A percentile compares a stretch with the other conserved stretches of the same genome.
phyloP scores from a whole-genome alignment of 2,113 vertebrate genomes.

The Pholis gunnellus region DNA sequence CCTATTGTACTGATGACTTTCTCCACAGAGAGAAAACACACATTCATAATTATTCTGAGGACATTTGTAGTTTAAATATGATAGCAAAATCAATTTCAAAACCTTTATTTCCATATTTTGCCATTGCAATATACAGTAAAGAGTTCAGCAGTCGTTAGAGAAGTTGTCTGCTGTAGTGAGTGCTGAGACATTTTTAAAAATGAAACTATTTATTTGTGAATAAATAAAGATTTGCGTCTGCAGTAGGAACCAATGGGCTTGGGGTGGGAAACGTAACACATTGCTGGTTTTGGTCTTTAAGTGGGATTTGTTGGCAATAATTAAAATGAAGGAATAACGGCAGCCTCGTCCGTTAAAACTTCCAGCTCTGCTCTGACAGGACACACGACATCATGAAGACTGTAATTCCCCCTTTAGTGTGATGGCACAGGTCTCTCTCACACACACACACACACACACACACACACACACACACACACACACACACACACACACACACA shows the following conservation, averaged over 20 bases:
- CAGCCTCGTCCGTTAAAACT: not conserved
- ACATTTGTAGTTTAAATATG: not conserved
- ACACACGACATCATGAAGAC: not conserved
- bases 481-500: no score
- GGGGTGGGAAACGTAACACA: not conserved
- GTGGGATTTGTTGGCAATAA: not conserved
- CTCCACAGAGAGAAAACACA: not conserved
- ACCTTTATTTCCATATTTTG: not conserved
- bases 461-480: no score
- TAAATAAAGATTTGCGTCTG: not conserved
- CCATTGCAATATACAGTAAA: not conserved
- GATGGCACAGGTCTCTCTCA: constrained; percentile 59
- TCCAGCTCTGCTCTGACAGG: not conserved
- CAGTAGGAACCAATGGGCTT: not conserved
- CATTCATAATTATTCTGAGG: not conserved
- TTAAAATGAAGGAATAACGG: not conserved
- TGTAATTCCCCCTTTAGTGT: no score
- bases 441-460: no score
- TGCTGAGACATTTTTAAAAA: not conserved
- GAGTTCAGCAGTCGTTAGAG: not conserved
- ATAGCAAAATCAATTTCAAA: not conserved
- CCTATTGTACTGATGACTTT: not conserved
- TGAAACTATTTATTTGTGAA: not conserved
- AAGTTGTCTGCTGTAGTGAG: not conserved
- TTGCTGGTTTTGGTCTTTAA: not conserved